Evolutionary conservation across 2,888 invertebrate genomes (phyloP).

Genomic region (Drosophila cognata): DNA sequence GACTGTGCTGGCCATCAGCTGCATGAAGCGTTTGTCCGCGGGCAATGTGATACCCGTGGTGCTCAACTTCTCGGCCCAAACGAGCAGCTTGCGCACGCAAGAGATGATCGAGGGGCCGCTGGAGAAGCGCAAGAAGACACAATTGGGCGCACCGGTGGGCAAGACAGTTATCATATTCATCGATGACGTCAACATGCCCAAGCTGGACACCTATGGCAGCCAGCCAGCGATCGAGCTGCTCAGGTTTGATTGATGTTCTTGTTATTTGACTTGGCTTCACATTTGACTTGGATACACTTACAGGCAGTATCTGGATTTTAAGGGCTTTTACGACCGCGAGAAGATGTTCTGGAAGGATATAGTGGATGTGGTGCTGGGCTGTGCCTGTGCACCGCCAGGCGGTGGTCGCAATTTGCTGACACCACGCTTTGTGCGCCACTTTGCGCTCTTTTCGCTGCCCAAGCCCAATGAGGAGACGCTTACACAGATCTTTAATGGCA

Average conservation of each 20-base stretch:
- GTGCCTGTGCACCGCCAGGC: slow-evolving; percentile 96
- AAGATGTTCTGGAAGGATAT: slow-evolving; percentile 95
- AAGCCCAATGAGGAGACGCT: slow-evolving; percentile 88
- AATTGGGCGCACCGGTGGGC: slow-evolving; percentile 92
- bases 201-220: slow-evolving; percentile 93
- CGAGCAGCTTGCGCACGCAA: slow-evolving; percentile 92
- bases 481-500: slow-evolving; percentile 83
- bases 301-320: slow-evolving; percentile 84
- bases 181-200: slow-evolving; percentile 97
- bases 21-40: slow-evolving; percentile 88
- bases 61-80: slow-evolving; percentile 96
- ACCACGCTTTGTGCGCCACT: slow-evolving; percentile 92
- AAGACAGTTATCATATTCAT: slow-evolving; percentile 94
- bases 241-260: slow-evolving; percentile 85
- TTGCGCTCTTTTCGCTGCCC: slow-evolving; percentile 93
- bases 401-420: slow-evolving; percentile 95
- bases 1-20: slow-evolving; percentile 92
- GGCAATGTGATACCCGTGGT: slow-evolving; percentile 90
- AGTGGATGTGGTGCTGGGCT: slow-evolving; percentile 93
- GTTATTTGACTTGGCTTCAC: background rate
- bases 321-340: slow-evolving; percentile 94
- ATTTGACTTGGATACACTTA: slow-evolving; percentile 4
- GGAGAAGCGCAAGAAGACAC: slow-evolving; percentile 92
- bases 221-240: slow-evolving; percentile 96
- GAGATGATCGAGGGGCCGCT: slow-evolving; percentile 93